Percentiles rank a stretch among this genome's conserved stretches.
These are phyloP conservation scores for Vollenhovia emeryi DNA, from an alignment of 1,140 invertebrate species.

Conservation along the genomic window DNA sequence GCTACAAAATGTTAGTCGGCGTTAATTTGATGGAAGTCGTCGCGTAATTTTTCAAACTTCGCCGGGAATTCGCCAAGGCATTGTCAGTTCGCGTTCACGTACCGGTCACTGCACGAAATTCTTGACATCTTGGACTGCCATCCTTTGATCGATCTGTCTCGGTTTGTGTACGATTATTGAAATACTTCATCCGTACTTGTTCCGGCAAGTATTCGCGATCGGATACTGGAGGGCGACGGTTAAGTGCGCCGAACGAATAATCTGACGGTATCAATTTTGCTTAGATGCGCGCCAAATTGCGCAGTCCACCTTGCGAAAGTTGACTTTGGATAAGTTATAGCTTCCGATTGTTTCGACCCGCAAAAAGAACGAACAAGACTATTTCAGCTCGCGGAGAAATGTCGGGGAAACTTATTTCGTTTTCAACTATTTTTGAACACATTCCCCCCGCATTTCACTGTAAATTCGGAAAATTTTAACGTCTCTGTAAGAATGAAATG, in stretches of 20 bases:
- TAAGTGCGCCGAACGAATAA: slow-evolving; percentile 31
- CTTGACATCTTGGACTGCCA: slow-evolving; percentile 14
- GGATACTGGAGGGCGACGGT: slow-evolving; percentile 6
- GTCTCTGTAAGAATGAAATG: neutral
- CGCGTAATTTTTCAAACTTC: neutral
- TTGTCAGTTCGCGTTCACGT: neutral
- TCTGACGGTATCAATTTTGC: slow-evolving; percentile 36
- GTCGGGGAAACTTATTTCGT: neutral
- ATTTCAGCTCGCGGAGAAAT: neutral
- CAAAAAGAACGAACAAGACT: neutral
- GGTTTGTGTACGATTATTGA: slow-evolving; percentile 65
- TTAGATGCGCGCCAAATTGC: slow-evolving; percentile 28
- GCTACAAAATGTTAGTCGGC: neutral
- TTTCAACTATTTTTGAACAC: neutral
- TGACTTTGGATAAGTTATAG: neutral
- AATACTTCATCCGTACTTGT: slow-evolving; percentile 73
- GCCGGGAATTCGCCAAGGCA: neutral
- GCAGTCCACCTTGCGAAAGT: neutral
- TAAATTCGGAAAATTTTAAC: neutral
- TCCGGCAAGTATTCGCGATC: slow-evolving; percentile 67
- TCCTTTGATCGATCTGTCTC: slow-evolving; percentile 30
- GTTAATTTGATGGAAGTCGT: neutral
- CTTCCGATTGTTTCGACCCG: neutral
- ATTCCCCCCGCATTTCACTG: neutral
- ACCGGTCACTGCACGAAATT: slow-evolving; percentile 33